Percentiles rank a stretch among this genome's conserved stretches.
phyloP scores from a whole-genome alignment of 2,797 vertebrate species.

The Neopelma chrysocephalum region DNA sequence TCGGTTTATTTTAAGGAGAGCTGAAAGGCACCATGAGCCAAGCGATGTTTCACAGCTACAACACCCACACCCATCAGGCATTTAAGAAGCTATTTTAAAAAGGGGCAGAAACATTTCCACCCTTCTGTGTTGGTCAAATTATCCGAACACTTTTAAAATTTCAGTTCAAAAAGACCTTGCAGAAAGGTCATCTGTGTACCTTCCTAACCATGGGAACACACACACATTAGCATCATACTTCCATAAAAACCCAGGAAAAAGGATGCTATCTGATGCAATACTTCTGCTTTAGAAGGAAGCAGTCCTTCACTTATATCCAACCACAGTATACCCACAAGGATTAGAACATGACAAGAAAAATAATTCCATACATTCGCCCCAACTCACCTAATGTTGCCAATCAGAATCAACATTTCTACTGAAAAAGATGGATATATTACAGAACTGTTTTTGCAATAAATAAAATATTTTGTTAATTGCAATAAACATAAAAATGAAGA shows the following conservation, averaged over 20 bases:
- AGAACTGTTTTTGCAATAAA: not conserved
- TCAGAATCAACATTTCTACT: not conserved
- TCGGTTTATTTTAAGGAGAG: not conserved
- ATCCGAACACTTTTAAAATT: not conserved
- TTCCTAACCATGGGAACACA: not conserved
- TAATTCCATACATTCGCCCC: not conserved
- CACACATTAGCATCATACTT: not conserved
- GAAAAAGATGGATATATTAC: not conserved
- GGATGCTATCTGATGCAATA: not conserved
- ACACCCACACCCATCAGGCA: not conserved
- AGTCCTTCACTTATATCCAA: not conserved
- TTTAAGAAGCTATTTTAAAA: not conserved
- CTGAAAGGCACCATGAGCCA: not conserved
- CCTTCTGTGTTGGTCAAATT: not conserved
- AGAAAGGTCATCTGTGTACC: not conserved
- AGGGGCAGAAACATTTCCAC: not conserved
- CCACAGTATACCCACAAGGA: not conserved
- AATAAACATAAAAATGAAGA: not conserved
- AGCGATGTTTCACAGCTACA: not conserved
- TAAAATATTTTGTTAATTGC: not conserved
- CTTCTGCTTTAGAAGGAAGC: not conserved
- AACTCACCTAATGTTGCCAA: not conserved
- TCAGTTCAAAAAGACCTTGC: not conserved
- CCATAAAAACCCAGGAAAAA: not conserved
- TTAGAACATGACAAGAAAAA: not conserved